Evolutionary conservation across 1,140 invertebrate species (phyloP), one percentile per base, ranked within the genome.

Genomic region (Leptoteleia sp.): DNA sequence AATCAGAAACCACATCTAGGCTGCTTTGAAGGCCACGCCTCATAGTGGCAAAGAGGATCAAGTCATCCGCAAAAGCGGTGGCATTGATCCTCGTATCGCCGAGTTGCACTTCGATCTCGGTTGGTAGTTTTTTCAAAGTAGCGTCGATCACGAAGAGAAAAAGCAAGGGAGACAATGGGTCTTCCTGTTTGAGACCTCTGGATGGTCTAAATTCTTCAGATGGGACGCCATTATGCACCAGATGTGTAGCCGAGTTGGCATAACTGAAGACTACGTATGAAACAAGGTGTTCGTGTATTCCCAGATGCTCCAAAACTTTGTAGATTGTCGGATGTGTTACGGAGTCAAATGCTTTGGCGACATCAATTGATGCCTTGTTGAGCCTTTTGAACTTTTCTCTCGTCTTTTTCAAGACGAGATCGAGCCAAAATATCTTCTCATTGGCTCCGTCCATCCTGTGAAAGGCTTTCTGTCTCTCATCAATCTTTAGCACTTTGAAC

Each of bases 331-430:
- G 4, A 35, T 57, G 38, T 0, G 57, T 11, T 0, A 62, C 43
- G 0, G 43, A 16, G 17, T 82, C 79, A 15, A 79, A 81, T 0
- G 75, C 80, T 12, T 83, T 81, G 0, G 68, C 64, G 0, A 67
- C 37, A 8, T 83, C 76, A 0, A 80, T 1, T 0, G 77, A 76
- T 1, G 59, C 65, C 11, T 78, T 25, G 25, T 81, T 57, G 15
- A 81, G 19, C 5, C 35, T 31, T 7, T 59, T 64, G 1, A 47
- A 43, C 0, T n/a, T 35, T n/a, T 6, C 13, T 13, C 62, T 19
- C 0, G 59, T 12, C 1, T 50, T 11, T 5, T 62, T 13, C 2
- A 79, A 22, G 0, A 45, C 8, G 0, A 37, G 11, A 16, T 72
- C 57, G 6, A 72, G 19, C 0, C 62, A 1, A 11, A 72, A 47